These are phyloP conservation scores for Myoxocephalus aenaeus DNA, from an alignment of 2,797 vertebrate species.

Conservation along the genomic window DNA sequence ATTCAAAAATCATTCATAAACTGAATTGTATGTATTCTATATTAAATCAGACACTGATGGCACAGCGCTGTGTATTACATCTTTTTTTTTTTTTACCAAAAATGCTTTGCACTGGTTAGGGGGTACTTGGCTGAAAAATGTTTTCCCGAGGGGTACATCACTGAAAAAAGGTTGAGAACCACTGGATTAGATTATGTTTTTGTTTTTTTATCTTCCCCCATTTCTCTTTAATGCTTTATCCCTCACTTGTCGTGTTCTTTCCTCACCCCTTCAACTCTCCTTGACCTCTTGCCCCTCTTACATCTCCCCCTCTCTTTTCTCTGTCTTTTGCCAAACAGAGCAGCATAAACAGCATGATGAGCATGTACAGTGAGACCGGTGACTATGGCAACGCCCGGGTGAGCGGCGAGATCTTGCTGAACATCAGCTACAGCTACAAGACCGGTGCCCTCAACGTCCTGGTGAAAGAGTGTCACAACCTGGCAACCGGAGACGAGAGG, in stretches of 20 bases:
- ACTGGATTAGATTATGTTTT: too few relatives aligned
- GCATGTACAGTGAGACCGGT: slow-evolving; percentile 97
- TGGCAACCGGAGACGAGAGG: slow-evolving; percentile 94
- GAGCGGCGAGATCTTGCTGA: slow-evolving; percentile 95
- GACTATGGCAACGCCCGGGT: slow-evolving; percentile 95
- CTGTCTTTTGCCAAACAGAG: slow-evolving; percentile 82
- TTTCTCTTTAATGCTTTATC: neutral
- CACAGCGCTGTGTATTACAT: too few relatives aligned
- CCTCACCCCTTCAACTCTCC: neutral
- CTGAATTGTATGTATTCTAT: too few relatives aligned
- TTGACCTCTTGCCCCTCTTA: slow-evolving; percentile 16
- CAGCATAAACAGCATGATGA: slow-evolving; percentile 97
- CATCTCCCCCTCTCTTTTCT: slow-evolving; percentile 18
- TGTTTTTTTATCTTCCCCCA: neutral
- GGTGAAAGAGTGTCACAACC: slow-evolving; percentile 94
- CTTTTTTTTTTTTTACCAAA: too few relatives aligned
- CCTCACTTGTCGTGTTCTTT: neutral
- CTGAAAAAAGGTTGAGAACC: too few relatives aligned
- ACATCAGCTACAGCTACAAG: slow-evolving; percentile 95
- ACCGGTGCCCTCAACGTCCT: slow-evolving; percentile 94
- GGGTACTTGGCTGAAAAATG: too few relatives aligned
- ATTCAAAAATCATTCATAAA: too few relatives aligned
- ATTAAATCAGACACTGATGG: too few relatives aligned
- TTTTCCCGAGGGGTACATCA: too few relatives aligned
- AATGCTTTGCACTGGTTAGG: too few relatives aligned